Evolutionary conservation across 2,113 vertebrate species (phyloP).

Genomic region (Odontophorus gujanensis): DNA sequence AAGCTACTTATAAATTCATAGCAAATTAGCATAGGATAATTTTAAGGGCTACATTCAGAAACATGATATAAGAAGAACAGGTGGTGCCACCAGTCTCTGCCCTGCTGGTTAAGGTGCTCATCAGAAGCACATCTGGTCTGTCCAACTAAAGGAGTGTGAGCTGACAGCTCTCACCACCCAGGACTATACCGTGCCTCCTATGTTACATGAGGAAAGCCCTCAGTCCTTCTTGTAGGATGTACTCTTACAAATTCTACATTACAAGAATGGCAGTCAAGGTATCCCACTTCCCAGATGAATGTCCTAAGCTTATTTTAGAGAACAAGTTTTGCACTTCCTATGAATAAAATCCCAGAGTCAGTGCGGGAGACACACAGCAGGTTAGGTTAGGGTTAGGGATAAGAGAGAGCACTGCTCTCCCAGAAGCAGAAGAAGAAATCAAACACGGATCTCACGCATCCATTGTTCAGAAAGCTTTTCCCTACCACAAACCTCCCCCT

Average conservation of each 20-base stretch:
- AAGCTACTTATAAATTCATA: not conserved
- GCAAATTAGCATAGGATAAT: not conserved
- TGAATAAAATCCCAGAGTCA: not conserved
- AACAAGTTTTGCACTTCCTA: not conserved
- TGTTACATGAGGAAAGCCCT: fast-evolving
- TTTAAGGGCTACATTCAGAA: not conserved
- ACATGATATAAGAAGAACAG: not conserved
- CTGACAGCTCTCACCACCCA: not conserved
- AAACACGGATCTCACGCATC: not conserved
- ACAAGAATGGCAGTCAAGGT: not conserved
- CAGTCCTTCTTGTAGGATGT: not conserved
- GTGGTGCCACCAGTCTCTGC: not conserved
- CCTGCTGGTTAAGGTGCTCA: not conserved
- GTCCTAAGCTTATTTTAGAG: not conserved
- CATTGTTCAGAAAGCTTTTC: not conserved
- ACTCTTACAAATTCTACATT: not conserved
- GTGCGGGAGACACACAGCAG: not conserved
- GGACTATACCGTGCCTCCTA: not conserved
- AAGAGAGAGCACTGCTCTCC: not conserved
- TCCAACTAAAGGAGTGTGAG: not conserved
- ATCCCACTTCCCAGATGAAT: not conserved
- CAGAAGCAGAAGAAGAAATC: not conserved
- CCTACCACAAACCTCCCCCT: not conserved
- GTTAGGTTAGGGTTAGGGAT: not conserved
- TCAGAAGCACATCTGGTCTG: not conserved